Conservation (phyloP, 2,888 invertebrate genomes). For the Macroteleia sp. region DNA sequence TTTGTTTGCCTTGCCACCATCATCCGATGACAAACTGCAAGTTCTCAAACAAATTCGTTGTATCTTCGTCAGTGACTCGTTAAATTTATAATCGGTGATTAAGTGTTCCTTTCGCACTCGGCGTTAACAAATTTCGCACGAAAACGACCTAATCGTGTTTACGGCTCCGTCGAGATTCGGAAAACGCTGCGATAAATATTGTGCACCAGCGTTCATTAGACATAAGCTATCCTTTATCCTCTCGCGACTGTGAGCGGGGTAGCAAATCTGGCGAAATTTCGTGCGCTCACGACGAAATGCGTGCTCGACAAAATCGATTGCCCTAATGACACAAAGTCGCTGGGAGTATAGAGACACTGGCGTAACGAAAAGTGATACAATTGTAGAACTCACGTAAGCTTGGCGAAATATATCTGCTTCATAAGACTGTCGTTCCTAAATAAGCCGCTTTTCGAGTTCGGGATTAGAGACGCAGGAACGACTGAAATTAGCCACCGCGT, state of each 20-base stretch:
- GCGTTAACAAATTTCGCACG: not conserved
- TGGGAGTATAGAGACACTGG: constrained; percentile 14
- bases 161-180: not conserved
- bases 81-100: constrained; percentile 11
- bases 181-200: too few relatives aligned
- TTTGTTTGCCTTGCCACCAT: constrained; percentile 1
- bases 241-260: too few relatives aligned
- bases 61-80: not conserved
- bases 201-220: too few relatives aligned
- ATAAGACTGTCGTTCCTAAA: constrained; percentile 48
- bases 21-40: not conserved
- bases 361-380: constrained; percentile 47
- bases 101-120: constrained; percentile 2
- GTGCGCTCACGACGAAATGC: constrained; percentile 39
- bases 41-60: not conserved
- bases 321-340: constrained; percentile 62
- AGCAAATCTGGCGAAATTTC: too few relatives aligned
- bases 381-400: constrained; percentile 34
- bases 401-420: constrained; percentile 31
- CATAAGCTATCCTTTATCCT: too few relatives aligned
- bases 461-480: constrained; percentile 48
- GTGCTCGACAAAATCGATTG: constrained; percentile 63
- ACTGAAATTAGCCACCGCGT: constrained; percentile 49
- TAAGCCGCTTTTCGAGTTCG: constrained; percentile 58
- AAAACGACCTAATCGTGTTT: not conserved